These are phyloP conservation scores for Macrotrachela quadricornifera DNA, from an alignment of 1,140 invertebrate genomes.

Conservation along the genomic window DNA sequence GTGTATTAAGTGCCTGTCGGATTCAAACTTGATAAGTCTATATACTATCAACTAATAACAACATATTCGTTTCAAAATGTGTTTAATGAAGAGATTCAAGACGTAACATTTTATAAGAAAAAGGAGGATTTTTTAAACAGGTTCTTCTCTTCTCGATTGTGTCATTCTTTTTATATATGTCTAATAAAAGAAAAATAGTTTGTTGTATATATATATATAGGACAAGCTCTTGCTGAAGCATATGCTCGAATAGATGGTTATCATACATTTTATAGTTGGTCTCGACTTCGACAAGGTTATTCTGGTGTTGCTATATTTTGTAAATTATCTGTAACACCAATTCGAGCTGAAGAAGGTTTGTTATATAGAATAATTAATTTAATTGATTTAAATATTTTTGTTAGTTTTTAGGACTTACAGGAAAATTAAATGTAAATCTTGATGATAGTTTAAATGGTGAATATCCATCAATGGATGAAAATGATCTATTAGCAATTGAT, in stretches of 20 bases:
- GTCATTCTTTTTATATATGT: too few relatives aligned
- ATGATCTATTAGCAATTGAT: slow-evolving; percentile 28
- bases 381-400: slow-evolving; percentile 11
- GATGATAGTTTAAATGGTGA: slow-evolving; percentile 20
- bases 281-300: slow-evolving; percentile 31
- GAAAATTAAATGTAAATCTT: not conserved
- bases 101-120: not conserved
- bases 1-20: too few relatives aligned
- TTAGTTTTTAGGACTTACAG: not conserved
- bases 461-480: slow-evolving; percentile 16
- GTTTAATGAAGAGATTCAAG: too few relatives aligned
- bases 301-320: slow-evolving; percentile 22
- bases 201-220: slow-evolving; percentile 16
- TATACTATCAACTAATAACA: too few relatives aligned
- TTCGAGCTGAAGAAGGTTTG: slow-evolving; percentile 33
- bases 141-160: too few relatives aligned
- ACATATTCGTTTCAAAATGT: too few relatives aligned
- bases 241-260: slow-evolving; percentile 32
- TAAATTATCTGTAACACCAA: slow-evolving; percentile 20
- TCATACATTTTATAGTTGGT: slow-evolving; percentile 35
- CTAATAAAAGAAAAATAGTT: not conserved
- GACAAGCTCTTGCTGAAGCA: slow-evolving; percentile 29
- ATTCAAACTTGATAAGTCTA: too few relatives aligned
- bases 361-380: slow-evolving; percentile 11
- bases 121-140: not conserved